These are phyloP conservation scores for Anas flavirostris DNA, from an alignment of 2,797 vertebrate species.

Conservation along the genomic window DNA sequence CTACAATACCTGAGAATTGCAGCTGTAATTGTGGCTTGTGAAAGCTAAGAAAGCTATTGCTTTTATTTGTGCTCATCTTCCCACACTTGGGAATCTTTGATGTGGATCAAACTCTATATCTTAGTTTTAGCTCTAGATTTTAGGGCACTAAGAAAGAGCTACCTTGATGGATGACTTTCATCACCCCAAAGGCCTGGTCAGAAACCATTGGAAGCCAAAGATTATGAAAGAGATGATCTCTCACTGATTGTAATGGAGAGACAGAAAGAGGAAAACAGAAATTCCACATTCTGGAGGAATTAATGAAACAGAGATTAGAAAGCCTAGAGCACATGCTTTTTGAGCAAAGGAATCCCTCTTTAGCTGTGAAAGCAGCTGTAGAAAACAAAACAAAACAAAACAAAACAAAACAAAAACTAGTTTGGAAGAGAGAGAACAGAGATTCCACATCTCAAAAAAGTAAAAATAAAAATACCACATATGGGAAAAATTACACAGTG, in stretches of 20 bases:
- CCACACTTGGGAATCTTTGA: neutral
- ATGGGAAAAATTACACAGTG: neutral
- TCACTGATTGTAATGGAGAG: neutral
- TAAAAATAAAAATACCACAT: neutral
- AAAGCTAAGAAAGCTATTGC: neutral
- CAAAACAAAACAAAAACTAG: neutral
- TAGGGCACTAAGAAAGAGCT: neutral
- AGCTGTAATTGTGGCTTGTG: too few species aligned
- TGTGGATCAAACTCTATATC: neutral
- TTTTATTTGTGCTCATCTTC: neutral
- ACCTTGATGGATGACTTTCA: neutral
- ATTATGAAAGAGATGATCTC: neutral
- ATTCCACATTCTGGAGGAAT: neutral
- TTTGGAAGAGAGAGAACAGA: neutral
- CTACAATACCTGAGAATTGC: neutral
- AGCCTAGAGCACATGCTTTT: neutral
- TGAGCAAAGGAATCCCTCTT: neutral
- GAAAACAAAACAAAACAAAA: neutral
- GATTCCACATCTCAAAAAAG: neutral
- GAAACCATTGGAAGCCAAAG: neutral
- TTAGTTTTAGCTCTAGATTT: neutral
- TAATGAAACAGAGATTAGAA: neutral
- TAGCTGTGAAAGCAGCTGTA: neutral
- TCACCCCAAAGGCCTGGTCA: neutral
- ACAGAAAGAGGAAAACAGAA: neutral